Evolutionary conservation across 2,113 vertebrate genomes (phyloP).

Genomic region (Triplophysa tibetana): DNA sequence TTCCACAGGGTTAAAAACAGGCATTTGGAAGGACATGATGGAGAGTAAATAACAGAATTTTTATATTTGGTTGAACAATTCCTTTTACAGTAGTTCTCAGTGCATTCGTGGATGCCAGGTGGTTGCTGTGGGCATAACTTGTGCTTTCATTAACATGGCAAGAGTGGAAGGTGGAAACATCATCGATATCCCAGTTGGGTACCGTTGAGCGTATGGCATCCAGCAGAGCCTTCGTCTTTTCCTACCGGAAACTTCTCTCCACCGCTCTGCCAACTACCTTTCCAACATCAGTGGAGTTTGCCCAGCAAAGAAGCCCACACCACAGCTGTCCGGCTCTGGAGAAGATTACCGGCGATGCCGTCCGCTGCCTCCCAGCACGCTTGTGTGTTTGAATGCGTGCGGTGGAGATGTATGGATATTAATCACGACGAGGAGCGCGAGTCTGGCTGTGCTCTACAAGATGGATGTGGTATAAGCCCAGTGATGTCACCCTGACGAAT

Average conservation of each 20-base stretch:
- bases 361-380: constrained; percentile 52
- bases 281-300: neutral
- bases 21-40: neutral
- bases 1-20: too few relatives aligned
- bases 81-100: neutral
- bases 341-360: constrained; percentile 47
- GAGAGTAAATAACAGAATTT: neutral
- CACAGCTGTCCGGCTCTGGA: constrained; percentile 27
- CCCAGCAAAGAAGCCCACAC: neutral
- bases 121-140: constrained; percentile 1
- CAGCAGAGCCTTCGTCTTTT: constrained; percentile 10
- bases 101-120: neutral
- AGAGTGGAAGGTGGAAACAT: constrained; percentile 12
- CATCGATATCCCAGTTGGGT: constrained; percentile 9
- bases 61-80: neutral
- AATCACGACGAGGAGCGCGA: constrained; percentile 73
- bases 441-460: constrained; percentile 67
- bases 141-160: constrained; percentile 2
- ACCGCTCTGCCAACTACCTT: neutral
- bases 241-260: neutral
- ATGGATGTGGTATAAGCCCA: constrained; percentile 80
- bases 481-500: constrained; percentile 85
- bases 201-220: neutral
- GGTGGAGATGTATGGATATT: constrained; percentile 75
- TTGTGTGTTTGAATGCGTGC: constrained; percentile 55